Percentiles rank a stretch among this genome's conserved stretches.
These are phyloP conservation scores for Phalacrocorax carbo DNA, from an alignment of 2,113 vertebrate genomes.

Conservation along the genomic window DNA sequence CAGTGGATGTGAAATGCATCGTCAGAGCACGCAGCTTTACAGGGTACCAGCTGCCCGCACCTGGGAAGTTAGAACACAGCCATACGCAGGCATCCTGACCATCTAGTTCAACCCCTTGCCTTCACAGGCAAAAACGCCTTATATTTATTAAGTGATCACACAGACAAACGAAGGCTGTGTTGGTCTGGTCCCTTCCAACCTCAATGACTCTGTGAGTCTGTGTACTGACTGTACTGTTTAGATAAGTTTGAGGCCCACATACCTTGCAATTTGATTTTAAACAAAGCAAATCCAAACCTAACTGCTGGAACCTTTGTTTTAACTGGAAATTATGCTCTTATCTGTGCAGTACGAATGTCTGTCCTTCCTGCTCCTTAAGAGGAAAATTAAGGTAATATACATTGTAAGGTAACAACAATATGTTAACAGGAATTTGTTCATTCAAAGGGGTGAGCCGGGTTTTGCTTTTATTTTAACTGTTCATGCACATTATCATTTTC, in stretches of 20 bases:
- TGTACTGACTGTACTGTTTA: neutral
- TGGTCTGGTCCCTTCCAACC: neutral
- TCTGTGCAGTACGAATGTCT: conserved; percentile 5
- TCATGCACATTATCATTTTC: neutral
- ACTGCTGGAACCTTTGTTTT: conserved; percentile 29
- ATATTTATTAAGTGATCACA: neutral
- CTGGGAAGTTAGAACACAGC: neutral
- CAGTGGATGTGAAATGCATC: neutral
- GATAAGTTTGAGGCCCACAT: neutral
- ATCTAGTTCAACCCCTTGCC: neutral
- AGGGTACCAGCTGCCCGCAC: neutral
- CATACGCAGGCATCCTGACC: neutral
- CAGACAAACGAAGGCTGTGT: neutral
- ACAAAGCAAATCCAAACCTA: conserved; percentile 10
- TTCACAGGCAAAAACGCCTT: neutral
- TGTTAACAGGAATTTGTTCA: neutral
- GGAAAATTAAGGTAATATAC: conserved; percentile 43
- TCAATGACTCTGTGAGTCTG: neutral
- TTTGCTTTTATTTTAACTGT: conserved; percentile 34
- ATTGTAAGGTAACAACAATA: conserved; percentile 24
- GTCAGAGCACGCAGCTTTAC: neutral
- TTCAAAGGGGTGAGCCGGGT: neutral
- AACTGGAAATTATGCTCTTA: conserved; percentile 5
- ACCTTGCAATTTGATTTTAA: conserved; percentile 29
- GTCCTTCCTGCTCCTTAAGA: conserved; percentile 32